phyloP scores from a whole-genome alignment of 2,888 invertebrate species.

The Lacanobia wlatinum region DNA sequence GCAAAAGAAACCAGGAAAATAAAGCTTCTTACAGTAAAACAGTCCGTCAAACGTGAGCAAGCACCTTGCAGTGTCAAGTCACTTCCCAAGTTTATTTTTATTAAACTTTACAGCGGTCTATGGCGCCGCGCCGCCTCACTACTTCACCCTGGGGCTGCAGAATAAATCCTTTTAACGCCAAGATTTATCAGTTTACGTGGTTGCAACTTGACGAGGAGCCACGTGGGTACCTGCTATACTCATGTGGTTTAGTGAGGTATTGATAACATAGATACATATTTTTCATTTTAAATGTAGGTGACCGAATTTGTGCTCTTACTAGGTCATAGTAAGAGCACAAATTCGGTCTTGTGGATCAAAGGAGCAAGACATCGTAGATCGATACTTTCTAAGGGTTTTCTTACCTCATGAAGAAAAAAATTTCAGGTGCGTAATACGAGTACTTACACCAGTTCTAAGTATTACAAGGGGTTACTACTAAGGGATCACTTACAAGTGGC shows the following conservation, averaged over 20 bases:
- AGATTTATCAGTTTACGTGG: constrained; percentile 48
- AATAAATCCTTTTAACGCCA: constrained; percentile 34
- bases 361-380: too few species aligned
- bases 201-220: constrained; percentile 10
- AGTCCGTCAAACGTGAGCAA: constrained; percentile 3
- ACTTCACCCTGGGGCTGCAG: constrained; percentile 9
- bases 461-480: too few species aligned
- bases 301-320: too few species aligned
- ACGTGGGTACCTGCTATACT: background rate
- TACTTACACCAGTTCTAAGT: too few species aligned
- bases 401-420: too few species aligned
- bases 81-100: constrained; percentile 25
- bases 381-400: too few species aligned
- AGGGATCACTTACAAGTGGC: too few species aligned
- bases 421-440: too few species aligned
- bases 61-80: background rate
- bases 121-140: too few species aligned
- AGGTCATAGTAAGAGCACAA: too few species aligned
- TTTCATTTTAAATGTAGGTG: too few species aligned
- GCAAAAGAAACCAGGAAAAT: background rate
- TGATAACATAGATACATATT: background rate
- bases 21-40: constrained; percentile 2
- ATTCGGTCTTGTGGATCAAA: too few species aligned
- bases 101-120: background rate
- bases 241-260: constrained; percentile 5